Evolutionary conservation across 2,888 invertebrate species (phyloP), one percentile per base, ranked within the genome.

Genomic region (Hemicrepidius hirtus): DNA sequence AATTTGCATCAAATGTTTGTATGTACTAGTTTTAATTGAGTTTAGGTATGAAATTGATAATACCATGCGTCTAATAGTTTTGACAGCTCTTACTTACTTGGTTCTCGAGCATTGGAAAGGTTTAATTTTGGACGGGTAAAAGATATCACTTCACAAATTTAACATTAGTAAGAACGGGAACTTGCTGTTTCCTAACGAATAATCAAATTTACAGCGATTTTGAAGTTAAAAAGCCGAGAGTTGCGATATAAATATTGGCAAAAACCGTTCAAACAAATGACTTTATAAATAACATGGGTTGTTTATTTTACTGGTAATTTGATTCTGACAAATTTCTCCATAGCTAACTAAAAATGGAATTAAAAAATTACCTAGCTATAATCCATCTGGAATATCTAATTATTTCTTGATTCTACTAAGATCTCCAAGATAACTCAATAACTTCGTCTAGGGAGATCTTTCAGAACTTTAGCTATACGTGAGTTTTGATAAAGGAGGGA

Each of bases 131-230:
- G 73, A 55, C 78, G 75, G 65, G 74, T 53, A 74, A 78, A 77
- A 63, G 79, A 79, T 78, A 79, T 79, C 68, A 64, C 70, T 57
- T 28, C 20, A 46, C 64, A 64, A 20, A 50, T 59, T 59, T 28
- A 16, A 9, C n/a, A 40, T 32, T 7, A n/a, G 20, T n/a, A 59
- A 46, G 49, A 49, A 24, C 67, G 10, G 12, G 41, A 55, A 66
- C 37, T n/a, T 41, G 12, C 5, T 41, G 3, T 24, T 55, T 60
- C 21, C 50, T 59, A 59, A 59, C 65, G 28, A 40, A 65, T 65
- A 64, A 46, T 75, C 74, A 69, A 75, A 78, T 79, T 78, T 80
- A 79, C 78, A 60, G 75, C 78, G 78, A 75, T 80, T 79, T 78
- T 76, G 73, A 74, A 67, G 57, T 28, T 60, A 66, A 70, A 32